Evolutionary conservation across 2,113 vertebrate species (phyloP).

Genomic region (Megatriorchis doriae): DNA sequence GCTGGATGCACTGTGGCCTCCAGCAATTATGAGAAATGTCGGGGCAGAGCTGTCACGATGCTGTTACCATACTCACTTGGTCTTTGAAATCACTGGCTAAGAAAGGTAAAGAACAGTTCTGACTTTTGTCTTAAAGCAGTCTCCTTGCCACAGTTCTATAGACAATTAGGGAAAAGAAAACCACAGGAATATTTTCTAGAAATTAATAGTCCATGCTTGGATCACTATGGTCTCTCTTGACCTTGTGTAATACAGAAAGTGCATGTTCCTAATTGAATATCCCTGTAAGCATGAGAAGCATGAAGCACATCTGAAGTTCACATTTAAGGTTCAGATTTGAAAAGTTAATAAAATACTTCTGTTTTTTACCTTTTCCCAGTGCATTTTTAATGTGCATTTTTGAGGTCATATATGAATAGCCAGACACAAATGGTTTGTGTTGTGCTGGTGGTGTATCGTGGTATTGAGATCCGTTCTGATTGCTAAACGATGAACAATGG

Average conservation of each 20-base stretch:
- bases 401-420: constrained; percentile 9
- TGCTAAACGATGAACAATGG: not conserved
- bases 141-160: not conserved
- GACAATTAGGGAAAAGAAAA: not conserved
- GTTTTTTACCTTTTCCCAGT: not conserved
- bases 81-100: constrained; percentile 2
- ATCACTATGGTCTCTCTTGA: not conserved
- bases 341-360: constrained; percentile 14
- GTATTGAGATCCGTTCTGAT: not conserved
- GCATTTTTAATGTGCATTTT: constrained; percentile 22
- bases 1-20: not conserved
- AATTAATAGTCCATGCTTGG: not conserved
- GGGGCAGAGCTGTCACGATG: not conserved
- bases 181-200: not conserved
- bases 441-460: not conserved
- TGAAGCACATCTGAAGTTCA: not conserved
- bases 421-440: not conserved
- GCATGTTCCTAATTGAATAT: not conserved
- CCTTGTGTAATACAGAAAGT: not conserved
- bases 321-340: not conserved
- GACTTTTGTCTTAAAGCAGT: not conserved
- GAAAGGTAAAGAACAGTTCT: not conserved
- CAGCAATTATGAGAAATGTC: not conserved
- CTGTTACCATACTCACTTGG: not conserved
- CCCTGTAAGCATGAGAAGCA: not conserved